Evolutionary conservation across 2,888 invertebrate genomes (phyloP), one percentile per base, ranked within the genome.

Genomic region (Chalcis sispes): DNA sequence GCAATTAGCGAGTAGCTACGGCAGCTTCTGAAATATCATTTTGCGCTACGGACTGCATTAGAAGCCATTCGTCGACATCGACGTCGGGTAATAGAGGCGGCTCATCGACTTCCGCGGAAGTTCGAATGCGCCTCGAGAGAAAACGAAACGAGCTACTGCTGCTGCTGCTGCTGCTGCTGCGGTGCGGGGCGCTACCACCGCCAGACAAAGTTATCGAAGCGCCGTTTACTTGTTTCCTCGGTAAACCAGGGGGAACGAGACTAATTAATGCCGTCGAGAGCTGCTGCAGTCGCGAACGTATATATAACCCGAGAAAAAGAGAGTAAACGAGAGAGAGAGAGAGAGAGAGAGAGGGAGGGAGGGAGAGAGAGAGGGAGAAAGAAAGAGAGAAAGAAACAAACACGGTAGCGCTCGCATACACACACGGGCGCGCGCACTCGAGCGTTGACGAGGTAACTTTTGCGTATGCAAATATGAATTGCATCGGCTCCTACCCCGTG

Each of bases 381-480:
- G n/a, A n/a, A n/a, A n/a, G n/a, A n/a, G n/a, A n/a, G n/a, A n/a
- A n/a, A n/a, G n/a, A n/a, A n/a, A n/a, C n/a, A n/a, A n/a, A n/a
- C n/a, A n/a, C n/a, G n/a, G n/a, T n/a, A n/a, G n/a, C n/a, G n/a
- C n/a, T n/a, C n/a, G n/a, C n/a, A n/a, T n/a, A n/a, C n/a, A n/a
- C n/a, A n/a, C n/a, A n/a, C n/a, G n/a, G n/a, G n/a, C n/a, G n/a
- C n/a, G n/a, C n/a, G 42, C 15, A 42, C 25, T 3, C n/a, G 23
- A 23, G 20, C 29, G 50, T 52, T 65, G 52, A 65, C 52, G 36
- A 65, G 52, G 25, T 25, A 65, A 65, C 65, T 65, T 65, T 36
- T 36, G 65, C 40, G 40, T 52, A 65, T 65, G 65, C 65, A 65
- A 65, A 65, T 65, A 52, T 32, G 65, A 50, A 52, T 52, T 52